A percentile compares a stretch with the other conserved stretches of the same genome.
Conservation (phyloP, 2,113 vertebrate species). For the Macroglossus sobrinus region DNA sequence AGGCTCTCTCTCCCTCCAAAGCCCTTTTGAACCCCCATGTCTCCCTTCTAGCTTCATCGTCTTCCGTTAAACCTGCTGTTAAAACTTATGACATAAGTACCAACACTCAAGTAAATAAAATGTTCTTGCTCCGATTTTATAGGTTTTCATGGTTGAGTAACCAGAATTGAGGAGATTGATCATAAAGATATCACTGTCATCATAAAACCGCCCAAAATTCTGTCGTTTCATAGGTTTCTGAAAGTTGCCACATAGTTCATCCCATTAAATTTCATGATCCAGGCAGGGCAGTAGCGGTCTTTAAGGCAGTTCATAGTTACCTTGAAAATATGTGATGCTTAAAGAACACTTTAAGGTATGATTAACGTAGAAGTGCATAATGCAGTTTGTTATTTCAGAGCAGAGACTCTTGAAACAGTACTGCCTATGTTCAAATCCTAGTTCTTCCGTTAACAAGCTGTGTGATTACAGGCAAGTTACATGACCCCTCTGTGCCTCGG, state of each 20-base stretch:
- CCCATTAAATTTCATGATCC: neutral
- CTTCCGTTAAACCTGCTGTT: neutral
- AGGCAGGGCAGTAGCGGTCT: neutral
- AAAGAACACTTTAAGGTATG: neutral
- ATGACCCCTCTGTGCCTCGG: neutral
- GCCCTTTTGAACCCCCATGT: neutral
- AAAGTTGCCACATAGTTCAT: neutral
- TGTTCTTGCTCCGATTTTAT: neutral
- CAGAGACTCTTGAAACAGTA: neutral
- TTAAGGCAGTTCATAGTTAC: neutral
- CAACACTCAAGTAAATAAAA: neutral
- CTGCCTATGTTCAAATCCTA: neutral
- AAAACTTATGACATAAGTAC: neutral
- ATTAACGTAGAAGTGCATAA: no score
- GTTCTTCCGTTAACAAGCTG: neutral
- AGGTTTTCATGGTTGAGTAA: neutral
- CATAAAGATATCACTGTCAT: neutral
- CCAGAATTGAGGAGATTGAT: neutral
- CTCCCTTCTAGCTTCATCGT: neutral
- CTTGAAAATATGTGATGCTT: neutral
- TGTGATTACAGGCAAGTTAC: neutral
- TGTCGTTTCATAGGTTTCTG: neutral
- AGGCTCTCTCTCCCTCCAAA: neutral
- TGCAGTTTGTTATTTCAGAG: neutral
- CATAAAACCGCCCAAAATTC: neutral